These are phyloP conservation scores for Dryobates pubescens DNA, from an alignment of 2,797 vertebrate genomes.

Conservation along the genomic window DNA sequence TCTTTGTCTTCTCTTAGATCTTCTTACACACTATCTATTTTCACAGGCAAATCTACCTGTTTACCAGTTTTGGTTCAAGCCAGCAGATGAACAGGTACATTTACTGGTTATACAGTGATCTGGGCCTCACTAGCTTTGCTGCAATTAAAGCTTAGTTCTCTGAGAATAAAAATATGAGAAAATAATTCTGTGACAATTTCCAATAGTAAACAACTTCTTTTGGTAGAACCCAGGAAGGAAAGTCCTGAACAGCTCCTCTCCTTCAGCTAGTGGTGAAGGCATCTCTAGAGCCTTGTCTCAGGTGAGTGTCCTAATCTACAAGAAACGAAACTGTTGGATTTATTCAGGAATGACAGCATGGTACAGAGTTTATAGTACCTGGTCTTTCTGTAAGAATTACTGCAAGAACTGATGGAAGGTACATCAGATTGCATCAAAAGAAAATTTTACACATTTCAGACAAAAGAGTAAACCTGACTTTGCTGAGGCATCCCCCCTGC, in stretches of 20 bases:
- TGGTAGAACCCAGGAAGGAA: background rate
- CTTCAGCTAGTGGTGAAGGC: slow-evolving; percentile 5
- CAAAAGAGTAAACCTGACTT: background rate
- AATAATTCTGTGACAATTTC: background rate
- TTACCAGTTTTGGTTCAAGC: slow-evolving; percentile 45
- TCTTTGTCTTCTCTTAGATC: background rate
- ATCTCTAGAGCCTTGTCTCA: background rate
- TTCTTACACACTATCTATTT: background rate
- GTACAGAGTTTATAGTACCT: background rate
- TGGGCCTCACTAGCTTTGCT: background rate
- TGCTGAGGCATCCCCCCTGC: background rate
- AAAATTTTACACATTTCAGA: background rate
- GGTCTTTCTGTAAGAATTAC: background rate
- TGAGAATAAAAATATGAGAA: background rate
- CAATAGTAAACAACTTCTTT: background rate
- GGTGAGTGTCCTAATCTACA: background rate
- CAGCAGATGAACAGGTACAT: slow-evolving; percentile 21
- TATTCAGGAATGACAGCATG: background rate
- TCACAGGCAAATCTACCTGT: slow-evolving; percentile 34
- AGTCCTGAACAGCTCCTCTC: background rate
- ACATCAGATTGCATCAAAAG: background rate
- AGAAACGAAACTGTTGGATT: background rate
- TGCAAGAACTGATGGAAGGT: background rate
- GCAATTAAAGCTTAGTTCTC: background rate
- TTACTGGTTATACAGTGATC: background rate